These are phyloP conservation scores for Lates japonicus DNA, from an alignment of 2,797 vertebrate species.

Conservation along the genomic window DNA sequence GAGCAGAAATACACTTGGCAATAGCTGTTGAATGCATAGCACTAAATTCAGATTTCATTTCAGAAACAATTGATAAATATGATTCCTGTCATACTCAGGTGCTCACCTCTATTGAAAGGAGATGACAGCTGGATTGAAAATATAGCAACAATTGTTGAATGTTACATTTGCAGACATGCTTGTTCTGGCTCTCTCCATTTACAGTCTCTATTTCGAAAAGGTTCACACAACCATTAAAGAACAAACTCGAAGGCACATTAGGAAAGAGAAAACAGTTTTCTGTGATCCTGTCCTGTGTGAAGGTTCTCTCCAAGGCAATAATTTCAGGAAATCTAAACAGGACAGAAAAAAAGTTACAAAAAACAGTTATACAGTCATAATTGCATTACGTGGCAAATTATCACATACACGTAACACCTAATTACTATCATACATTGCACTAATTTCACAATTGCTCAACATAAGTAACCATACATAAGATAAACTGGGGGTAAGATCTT, in stretches of 20 bases:
- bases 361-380: not conserved
- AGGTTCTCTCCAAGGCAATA: not conserved
- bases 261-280: not conserved
- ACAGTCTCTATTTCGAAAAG: constrained; percentile 32
- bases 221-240: constrained; percentile 6
- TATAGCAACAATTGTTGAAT: not conserved
- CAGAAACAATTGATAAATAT: not conserved
- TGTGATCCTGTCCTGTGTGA: not conserved
- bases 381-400: not conserved
- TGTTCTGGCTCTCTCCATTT: constrained; percentile 12
- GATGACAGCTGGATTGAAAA: constrained; percentile 6
- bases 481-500: constrained; percentile 8
- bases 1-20: not conserved
- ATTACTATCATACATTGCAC: not conserved
- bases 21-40: not conserved
- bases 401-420: not conserved
- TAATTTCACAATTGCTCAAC: not conserved
- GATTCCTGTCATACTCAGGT: not conserved
- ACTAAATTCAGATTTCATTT: not conserved
- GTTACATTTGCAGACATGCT: constrained; percentile 22
- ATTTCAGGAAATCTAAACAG: constrained; percentile 33
- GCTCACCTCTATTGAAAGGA: constrained; percentile 49
- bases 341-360: not conserved
- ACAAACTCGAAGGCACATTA: not conserved
- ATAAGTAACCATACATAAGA: not conserved